Evolutionary conservation across 1,140 invertebrate genomes (phyloP).

Genomic region (Drosophila seguyi): DNA sequence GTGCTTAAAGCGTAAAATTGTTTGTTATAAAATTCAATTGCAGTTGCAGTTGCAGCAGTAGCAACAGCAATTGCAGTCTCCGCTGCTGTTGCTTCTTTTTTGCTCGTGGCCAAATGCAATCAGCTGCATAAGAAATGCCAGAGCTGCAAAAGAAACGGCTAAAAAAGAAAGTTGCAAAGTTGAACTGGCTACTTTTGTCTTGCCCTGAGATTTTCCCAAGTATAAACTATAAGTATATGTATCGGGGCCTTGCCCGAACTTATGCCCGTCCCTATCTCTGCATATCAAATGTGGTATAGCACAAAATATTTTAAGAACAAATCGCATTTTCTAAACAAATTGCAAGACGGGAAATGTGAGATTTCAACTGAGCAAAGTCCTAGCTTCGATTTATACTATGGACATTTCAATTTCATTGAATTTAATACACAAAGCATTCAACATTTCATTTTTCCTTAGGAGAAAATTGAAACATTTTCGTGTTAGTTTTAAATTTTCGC

Average conservation of each 20-base stretch:
- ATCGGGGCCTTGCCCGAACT: slow-evolving; percentile 34
- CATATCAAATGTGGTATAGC: slow-evolving; percentile 31
- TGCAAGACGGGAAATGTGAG: not conserved
- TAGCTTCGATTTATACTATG: not conserved
- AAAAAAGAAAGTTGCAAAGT: slow-evolving; percentile 46
- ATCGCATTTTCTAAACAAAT: slow-evolving; percentile 11
- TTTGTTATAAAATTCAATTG: slow-evolving; percentile 83
- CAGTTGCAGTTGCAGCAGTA: slow-evolving; percentile 24
- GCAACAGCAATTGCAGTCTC: slow-evolving; percentile 15
- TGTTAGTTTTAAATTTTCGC: not conserved
- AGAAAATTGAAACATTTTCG: not conserved
- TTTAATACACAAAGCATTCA: not conserved
- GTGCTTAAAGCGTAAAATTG: slow-evolving; percentile 83
- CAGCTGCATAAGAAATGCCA: slow-evolving; percentile 57
- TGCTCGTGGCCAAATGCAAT: slow-evolving; percentile 68
- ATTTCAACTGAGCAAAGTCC: not conserved
- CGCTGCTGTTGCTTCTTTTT: slow-evolving; percentile 10
- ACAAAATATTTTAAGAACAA: slow-evolving; percentile 23
- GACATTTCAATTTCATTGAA: too few species aligned
- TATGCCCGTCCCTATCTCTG: slow-evolving; percentile 22
- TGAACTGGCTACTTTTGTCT: slow-evolving; percentile 62
- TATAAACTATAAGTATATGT: slow-evolving; percentile 43
- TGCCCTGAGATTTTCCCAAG: slow-evolving; percentile 55
- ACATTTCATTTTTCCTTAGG: too few species aligned
- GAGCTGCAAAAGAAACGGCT: slow-evolving; percentile 39